phyloP scores from a whole-genome alignment of 1,140 invertebrate species.

The Drosophila burlai region DNA sequence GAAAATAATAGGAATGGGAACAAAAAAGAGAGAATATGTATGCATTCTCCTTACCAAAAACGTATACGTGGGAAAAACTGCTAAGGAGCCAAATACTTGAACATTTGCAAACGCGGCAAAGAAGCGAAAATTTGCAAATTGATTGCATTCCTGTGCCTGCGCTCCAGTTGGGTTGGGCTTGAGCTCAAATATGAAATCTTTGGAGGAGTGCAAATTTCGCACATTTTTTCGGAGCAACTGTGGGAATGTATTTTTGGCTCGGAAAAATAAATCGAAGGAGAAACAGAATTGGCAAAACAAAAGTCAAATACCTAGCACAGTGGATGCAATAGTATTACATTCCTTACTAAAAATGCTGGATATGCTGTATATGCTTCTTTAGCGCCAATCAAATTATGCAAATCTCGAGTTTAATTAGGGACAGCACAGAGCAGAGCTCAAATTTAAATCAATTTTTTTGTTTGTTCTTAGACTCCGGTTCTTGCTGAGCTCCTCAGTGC shows the following conservation, averaged over 20 bases:
- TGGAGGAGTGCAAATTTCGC: conserved; percentile 70
- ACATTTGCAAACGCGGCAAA: conserved; percentile 82
- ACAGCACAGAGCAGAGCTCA: conserved; percentile 20
- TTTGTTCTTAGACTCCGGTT: background rate
- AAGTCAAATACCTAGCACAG: conserved; percentile 10
- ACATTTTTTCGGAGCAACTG: conserved; percentile 67
- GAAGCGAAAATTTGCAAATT: conserved; percentile 84
- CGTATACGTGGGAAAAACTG: conserved; percentile 53
- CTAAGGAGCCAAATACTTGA: conserved; percentile 81
- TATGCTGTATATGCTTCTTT: conserved; percentile 1
- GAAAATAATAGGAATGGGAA: conserved; percentile 40
- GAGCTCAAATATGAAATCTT: conserved; percentile 46
- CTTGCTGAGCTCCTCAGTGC: background rate
- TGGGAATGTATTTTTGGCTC: conserved; percentile 53
- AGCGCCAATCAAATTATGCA: conserved; percentile 66
- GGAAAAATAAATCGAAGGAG: conserved; percentile 3
- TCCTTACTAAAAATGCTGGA: conserved; percentile 9
- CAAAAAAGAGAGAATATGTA: conserved; percentile 31
- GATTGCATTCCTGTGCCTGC: conserved; percentile 83
- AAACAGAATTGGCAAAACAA: conserved; percentile 43
- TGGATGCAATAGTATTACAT: conserved; percentile 52
- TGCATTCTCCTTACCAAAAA: conserved; percentile 12
- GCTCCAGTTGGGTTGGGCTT: conserved; percentile 14
- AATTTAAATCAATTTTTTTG: conserved; percentile 63
- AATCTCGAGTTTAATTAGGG: conserved; percentile 64